These are phyloP conservation scores for Luidia sarsii DNA, from an alignment of 53 echinoderm and acorn worm species.

Conservation along the genomic window DNA sequence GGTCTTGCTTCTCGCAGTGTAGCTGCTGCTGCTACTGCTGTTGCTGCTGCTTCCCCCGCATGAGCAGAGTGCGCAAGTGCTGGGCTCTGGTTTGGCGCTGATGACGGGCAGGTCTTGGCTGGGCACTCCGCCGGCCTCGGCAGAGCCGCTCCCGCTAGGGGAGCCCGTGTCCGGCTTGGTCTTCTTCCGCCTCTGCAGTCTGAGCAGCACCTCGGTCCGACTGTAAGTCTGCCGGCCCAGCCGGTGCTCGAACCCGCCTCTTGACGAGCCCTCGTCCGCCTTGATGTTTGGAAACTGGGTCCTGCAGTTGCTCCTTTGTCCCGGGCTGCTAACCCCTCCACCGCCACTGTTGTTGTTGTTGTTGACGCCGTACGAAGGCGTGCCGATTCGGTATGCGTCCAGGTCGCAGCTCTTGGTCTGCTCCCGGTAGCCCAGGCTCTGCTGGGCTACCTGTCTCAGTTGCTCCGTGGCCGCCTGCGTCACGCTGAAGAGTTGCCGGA, in stretches of 20 bases:
- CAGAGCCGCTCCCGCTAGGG: background rate
- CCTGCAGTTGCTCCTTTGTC: background rate
- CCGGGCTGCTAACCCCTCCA: background rate
- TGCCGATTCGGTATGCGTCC: slow-evolving; percentile 17
- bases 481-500: slow-evolving; percentile 25
- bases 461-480: slow-evolving; percentile 28
- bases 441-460: background rate
- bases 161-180: background rate
- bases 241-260: slow-evolving; percentile 18
- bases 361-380: background rate
- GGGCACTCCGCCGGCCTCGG: background rate
- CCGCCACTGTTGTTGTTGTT: background rate
- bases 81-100: background rate
- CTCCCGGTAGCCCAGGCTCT: slow-evolving; percentile 21
- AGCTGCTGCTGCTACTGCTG: background rate
- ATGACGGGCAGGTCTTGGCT: slow-evolving; percentile 19
- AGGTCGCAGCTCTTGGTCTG: slow-evolving; percentile 26
- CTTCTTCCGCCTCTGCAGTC: slow-evolving; percentile 1
- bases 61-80: background rate
- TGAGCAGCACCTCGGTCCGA: slow-evolving; percentile 5
- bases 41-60: background rate
- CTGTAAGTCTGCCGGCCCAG: slow-evolving; percentile 25
- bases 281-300: slow-evolving; percentile 27
- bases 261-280: slow-evolving; percentile 12
- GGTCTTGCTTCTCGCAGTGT: background rate